Conservation (phyloP, 2,888 invertebrate species). For the Pelosia muscerda region DNA sequence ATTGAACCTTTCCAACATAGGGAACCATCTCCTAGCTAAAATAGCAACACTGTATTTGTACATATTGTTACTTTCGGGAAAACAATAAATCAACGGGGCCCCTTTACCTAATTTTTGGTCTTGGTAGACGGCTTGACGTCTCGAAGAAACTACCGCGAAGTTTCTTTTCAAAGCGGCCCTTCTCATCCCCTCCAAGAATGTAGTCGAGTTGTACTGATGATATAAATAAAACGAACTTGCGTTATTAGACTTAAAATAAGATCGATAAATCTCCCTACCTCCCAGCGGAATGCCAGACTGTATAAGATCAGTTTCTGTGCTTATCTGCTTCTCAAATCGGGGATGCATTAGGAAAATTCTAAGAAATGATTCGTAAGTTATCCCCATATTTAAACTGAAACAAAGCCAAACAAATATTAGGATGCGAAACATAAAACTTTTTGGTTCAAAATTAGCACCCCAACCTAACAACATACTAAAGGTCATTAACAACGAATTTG, state of each 20-base stretch:
- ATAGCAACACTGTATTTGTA: slow-evolving; percentile 84
- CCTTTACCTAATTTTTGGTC: slow-evolving; percentile 81
- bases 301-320: slow-evolving; percentile 77
- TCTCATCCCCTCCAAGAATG: slow-evolving; percentile 76
- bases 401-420: slow-evolving; percentile 80
- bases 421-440: slow-evolving; percentile 75
- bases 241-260: slow-evolving; percentile 83
- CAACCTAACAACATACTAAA: slow-evolving; percentile 82
- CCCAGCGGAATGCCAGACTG: slow-evolving; percentile 77
- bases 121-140: slow-evolving; percentile 79
- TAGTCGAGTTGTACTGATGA: slow-evolving; percentile 78
- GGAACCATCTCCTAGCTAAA: slow-evolving; percentile 80
- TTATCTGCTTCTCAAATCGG: slow-evolving; percentile 83
- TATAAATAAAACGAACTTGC: slow-evolving; percentile 82
- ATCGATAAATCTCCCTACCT: slow-evolving; percentile 82
- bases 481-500: slow-evolving; percentile 79
- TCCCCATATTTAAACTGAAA: slow-evolving; percentile 83
- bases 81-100: slow-evolving; percentile 77
- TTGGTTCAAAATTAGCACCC: slow-evolving; percentile 77
- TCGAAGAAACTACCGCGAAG: slow-evolving; percentile 80
- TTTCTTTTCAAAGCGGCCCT: slow-evolving; percentile 73
- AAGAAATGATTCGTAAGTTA: slow-evolving; percentile 83
- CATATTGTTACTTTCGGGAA: slow-evolving; percentile 78
- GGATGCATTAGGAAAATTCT: slow-evolving; percentile 85
- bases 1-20: slow-evolving; percentile 78